Evolutionary conservation across 2,888 invertebrate genomes (phyloP).

Genomic region (Tuta absoluta): DNA sequence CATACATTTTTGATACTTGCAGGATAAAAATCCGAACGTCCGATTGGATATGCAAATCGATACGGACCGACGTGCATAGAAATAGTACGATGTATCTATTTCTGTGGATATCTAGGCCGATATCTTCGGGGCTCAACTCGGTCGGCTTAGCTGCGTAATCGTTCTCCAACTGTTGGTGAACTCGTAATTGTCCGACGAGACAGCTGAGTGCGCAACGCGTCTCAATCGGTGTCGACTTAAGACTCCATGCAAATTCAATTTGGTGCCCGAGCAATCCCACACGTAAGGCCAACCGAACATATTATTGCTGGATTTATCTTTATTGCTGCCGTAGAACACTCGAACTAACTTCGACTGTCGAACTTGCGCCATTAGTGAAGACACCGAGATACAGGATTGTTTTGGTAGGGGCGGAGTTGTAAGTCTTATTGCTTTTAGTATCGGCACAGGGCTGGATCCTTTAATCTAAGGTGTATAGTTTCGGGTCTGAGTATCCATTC

Average conservation of each 20-base stretch:
- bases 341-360: conserved; percentile 80
- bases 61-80: not conserved
- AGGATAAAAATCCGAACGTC: not conserved
- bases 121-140: conserved; percentile 44
- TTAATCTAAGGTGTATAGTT: conserved; percentile 73
- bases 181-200: conserved; percentile 68
- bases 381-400: conserved; percentile 80
- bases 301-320: conserved; percentile 82
- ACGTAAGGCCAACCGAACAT: conserved; percentile 79
- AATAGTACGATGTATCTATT: conserved; percentile 1
- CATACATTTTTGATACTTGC: conserved; percentile 3
- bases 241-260: conserved; percentile 81
- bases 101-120: conserved; percentile 21
- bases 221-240: conserved; percentile 76
- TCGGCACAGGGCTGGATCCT: conserved; percentile 69
- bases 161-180: conserved; percentile 60
- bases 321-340: conserved; percentile 80
- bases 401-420: conserved; percentile 78
- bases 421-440: conserved; percentile 81
- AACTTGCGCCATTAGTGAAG: conserved; percentile 80
- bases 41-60: not conserved
- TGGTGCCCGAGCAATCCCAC: conserved; percentile 76
- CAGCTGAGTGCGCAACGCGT: conserved; percentile 57
- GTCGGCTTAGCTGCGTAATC: conserved; percentile 60
- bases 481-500: conserved; percentile 41